These are phyloP conservation scores for Macrocentrus cingulum DNA, from an alignment of 1,140 invertebrate genomes.

Conservation along the genomic window DNA sequence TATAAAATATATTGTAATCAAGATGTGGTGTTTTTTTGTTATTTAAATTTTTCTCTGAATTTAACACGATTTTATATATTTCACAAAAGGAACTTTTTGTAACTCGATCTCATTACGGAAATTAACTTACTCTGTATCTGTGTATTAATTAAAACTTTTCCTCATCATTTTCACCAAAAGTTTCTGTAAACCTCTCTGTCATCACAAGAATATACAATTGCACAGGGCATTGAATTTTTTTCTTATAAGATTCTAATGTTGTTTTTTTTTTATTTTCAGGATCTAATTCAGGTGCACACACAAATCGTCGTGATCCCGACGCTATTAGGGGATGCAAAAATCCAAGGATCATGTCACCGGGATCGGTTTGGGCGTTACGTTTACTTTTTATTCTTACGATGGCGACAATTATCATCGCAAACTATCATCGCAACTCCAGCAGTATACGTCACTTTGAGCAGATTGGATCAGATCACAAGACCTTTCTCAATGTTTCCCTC, in stretches of 20 bases:
- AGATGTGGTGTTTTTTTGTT: too few species aligned
- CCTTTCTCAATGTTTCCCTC: constrained; percentile 38
- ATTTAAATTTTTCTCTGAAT: too few species aligned
- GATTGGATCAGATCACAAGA: constrained; percentile 33
- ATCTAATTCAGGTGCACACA: too few species aligned
- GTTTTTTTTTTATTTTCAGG: too few species aligned
- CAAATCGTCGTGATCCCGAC: background rate
- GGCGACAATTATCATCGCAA: constrained; percentile 48
- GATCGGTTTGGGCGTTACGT: constrained; percentile 47
- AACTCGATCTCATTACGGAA: constrained; percentile 1
- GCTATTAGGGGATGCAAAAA: constrained; percentile 48
- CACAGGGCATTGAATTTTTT: too few species aligned
- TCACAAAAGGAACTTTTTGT: too few species aligned
- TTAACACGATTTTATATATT: too few species aligned
- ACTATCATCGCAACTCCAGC: constrained; percentile 43
- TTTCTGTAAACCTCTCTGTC: too few species aligned
- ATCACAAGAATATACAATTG: too few species aligned
- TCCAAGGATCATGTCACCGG: constrained; percentile 48
- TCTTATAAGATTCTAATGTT: too few species aligned
- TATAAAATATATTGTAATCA: too few species aligned
- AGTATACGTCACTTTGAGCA: constrained; percentile 30
- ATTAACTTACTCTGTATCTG: constrained; percentile 1
- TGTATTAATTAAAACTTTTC: constrained; percentile 1
- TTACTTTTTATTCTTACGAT: constrained; percentile 47
- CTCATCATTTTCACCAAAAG: background rate